Evolutionary conservation across 2,113 vertebrate genomes (phyloP).

Genomic region (Falcunculus frontatus): DNA sequence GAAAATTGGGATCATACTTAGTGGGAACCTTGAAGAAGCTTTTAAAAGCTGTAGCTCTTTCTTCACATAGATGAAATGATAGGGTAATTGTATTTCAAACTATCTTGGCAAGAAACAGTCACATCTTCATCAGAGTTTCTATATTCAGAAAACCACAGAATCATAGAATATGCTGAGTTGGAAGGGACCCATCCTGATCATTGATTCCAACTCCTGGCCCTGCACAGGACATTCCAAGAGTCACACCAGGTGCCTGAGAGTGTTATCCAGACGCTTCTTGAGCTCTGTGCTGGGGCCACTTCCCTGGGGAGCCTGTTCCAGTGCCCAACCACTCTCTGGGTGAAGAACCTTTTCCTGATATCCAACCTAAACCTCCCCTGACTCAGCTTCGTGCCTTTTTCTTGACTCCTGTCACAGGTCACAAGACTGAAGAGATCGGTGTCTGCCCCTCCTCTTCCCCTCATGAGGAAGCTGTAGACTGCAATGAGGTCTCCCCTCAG

Average conservation of each 20-base stretch:
- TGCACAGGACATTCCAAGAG: neutral
- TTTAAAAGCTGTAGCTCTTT: neutral
- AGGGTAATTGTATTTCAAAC: neutral
- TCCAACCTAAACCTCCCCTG: neutral
- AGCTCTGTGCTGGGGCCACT: neutral
- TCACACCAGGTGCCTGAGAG: neutral
- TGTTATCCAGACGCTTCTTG: rapidly evolving
- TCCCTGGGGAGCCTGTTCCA: neutral
- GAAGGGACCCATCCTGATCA: neutral
- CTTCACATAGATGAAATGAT: neutral
- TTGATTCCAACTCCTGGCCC: neutral
- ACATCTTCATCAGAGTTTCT: neutral
- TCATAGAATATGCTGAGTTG: neutral
- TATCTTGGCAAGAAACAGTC: neutral
- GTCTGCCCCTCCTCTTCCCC: neutral
- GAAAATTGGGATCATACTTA: neutral
- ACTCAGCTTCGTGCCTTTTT: neutral
- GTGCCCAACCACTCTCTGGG: rapidly evolving
- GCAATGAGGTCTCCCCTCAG: neutral
- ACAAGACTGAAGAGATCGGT: neutral
- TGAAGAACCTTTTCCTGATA: neutral
- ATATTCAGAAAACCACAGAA: neutral
- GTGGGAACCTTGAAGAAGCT: neutral
- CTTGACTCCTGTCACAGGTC: neutral
- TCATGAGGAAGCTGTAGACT: rapidly evolving